phyloP scores from a whole-genome alignment of 2,888 invertebrate species.

The Rhyacophila evoluta region DNA sequence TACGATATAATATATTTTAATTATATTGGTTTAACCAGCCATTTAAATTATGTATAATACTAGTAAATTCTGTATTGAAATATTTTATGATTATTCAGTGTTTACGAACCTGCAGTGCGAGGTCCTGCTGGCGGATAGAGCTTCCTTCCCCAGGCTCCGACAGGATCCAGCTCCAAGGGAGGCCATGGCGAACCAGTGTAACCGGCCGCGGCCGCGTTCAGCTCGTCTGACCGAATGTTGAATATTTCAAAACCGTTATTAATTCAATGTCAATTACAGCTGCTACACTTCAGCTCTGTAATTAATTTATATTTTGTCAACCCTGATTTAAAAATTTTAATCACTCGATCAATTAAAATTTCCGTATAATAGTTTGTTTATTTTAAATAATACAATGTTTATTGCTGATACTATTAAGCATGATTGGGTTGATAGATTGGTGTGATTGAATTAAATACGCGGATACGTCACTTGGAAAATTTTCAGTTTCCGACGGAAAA shows the following conservation, averaged over 20 bases:
- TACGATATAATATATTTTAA: too few species aligned
- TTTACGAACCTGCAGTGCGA: slow-evolving; percentile 71
- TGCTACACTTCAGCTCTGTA: neutral
- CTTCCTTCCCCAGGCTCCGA: slow-evolving; percentile 83
- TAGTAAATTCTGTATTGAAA: too few species aligned
- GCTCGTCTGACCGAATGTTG: slow-evolving; percentile 85
- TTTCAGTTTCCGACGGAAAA: neutral
- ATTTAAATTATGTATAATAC: too few species aligned
- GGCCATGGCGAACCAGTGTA: slow-evolving; percentile 87
- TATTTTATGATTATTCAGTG: too few species aligned
- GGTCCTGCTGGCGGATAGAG: slow-evolving; percentile 81
- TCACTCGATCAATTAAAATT: neutral
- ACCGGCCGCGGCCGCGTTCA: slow-evolving; percentile 78
- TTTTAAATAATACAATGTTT: neutral
- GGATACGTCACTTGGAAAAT: neutral
- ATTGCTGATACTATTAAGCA: neutral
- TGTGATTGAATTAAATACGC: neutral
- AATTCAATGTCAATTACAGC: neutral
- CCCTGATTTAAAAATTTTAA: neutral
- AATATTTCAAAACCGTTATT: slow-evolving; percentile 56
- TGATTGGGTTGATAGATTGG: neutral
- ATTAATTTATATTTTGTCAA: slow-evolving; percentile 32
- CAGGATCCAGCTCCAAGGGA: slow-evolving; percentile 80
- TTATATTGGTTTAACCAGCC: too few species aligned
- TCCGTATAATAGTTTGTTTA: neutral